Base-by-base conservation (phyloP, 2,113 vertebrate species). In the Tachysurus fulvidraco region DNA sequence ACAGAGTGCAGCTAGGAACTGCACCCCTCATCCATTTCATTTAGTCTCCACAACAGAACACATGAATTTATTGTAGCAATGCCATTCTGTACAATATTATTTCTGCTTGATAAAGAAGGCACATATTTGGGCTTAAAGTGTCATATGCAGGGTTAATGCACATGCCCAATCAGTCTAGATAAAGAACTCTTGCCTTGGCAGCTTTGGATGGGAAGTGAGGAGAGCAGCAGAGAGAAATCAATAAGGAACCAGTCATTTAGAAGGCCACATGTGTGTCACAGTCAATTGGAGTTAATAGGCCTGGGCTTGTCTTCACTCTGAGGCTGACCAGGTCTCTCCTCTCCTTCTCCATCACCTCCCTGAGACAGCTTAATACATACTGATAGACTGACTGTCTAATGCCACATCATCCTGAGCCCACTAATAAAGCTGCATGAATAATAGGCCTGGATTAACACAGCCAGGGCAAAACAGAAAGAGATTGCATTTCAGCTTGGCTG, bases 241-340 rank as follows among this genome's bases (percentile, higher is more conserved):
- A 98, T 99, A 95, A 94, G 95, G 96, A 96, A 93, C 96, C 96
- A 96, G 97, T 99, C 97, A 97, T 98, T 99, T 96, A 96, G 96
- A 93, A 93, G 87, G 95, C 97, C 97, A 98, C 97, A 98, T 97
- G 96, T 97, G 98, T 98, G 98, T 98, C 98, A 97, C 97, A 97
- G 98, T 97, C 97, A 98, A 98, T 98, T 97, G 96, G 96, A 97
- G 95, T 97, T 98, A 99, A 98, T 96, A 97, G 97, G 98, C 95
- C 95, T 94, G 95, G 95, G 96, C 94, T 95, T 96, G 97, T 96
- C 92, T 94, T 96, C 85, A 92, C 23, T 94, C 96, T 96, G 96
- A 96, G 96, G 95, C 92, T 92, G 88, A 93, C 92, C 91, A 90
- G 91, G 92, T 92, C 91, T 92, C 92, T 91, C 90, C 91, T 90